Evolutionary conservation across 2,888 invertebrate species (phyloP).

Genomic region (Trissolcus japonicus): DNA sequence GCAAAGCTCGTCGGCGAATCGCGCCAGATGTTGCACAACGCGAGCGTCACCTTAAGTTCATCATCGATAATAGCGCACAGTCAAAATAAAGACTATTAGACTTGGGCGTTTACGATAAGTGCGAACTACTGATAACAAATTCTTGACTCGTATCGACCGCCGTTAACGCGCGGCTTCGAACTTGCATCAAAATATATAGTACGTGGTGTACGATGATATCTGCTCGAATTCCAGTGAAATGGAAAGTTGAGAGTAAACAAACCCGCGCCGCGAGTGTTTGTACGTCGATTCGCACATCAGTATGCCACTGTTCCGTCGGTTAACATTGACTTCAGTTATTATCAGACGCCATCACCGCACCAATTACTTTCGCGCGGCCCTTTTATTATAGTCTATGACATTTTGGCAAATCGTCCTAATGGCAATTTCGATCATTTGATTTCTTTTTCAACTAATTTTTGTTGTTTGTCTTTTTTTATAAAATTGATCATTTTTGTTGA

Average conservation of each 20-base stretch:
- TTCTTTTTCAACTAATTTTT: neutral
- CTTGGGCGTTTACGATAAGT: conserved; percentile 67
- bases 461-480: neutral
- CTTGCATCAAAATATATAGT: conserved; percentile 34
- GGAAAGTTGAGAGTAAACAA: conserved; percentile 53
- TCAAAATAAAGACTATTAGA: conserved; percentile 73
- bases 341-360: conserved; percentile 31
- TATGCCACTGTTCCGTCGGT: conserved; percentile 35
- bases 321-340: conserved; percentile 44
- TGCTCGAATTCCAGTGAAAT: conserved; percentile 53
- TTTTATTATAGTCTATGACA: neutral
- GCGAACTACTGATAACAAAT: conserved; percentile 66
- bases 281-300: conserved; percentile 39
- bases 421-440: neutral
- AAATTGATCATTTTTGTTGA: neutral
- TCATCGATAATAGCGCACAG: conserved; percentile 73
- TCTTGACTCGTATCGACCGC: conserved; percentile 49
- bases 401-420: neutral
- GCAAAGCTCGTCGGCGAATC: conserved; percentile 49
- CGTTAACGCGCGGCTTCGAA: conserved; percentile 23
- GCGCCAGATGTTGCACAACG: conserved; percentile 68
- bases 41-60: conserved; percentile 74
- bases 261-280: conserved; percentile 44
- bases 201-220: conserved; percentile 39
- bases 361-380: conserved; percentile 14